Conservation (phyloP, 2,888 invertebrate genomes). For the Lomographa bimaculata region DNA sequence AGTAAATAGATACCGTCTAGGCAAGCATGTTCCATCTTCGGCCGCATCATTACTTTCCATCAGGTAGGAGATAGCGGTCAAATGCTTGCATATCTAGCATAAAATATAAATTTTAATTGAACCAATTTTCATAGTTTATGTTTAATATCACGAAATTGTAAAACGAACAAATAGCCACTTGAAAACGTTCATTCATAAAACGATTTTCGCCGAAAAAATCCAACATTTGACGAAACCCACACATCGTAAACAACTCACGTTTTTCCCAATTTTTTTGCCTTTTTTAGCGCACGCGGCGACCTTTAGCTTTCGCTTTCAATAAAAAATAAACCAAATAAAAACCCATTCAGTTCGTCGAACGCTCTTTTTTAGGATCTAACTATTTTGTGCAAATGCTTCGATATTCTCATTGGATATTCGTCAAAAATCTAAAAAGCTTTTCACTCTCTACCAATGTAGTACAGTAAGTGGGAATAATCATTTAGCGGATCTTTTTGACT, state of each 20-base stretch:
- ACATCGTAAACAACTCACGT: slow-evolving; percentile 27
- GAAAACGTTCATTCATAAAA: slow-evolving; percentile 32
- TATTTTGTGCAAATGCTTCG: slow-evolving; percentile 28
- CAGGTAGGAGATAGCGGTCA: no score
- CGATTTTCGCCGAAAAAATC: slow-evolving; percentile 22
- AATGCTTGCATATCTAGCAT: no score
- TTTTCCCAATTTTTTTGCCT: slow-evolving; percentile 25
- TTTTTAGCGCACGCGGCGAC: slow-evolving; percentile 26
- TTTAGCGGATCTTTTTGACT: neutral
- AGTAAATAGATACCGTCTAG: no score
- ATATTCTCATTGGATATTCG: slow-evolving; percentile 22
- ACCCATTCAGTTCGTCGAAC: slow-evolving; percentile 26
- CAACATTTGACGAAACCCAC: slow-evolving; percentile 29
- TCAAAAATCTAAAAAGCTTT: slow-evolving; percentile 32
- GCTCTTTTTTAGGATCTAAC: slow-evolving; percentile 41
- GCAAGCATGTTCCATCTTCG: no score
- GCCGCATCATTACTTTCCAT: no score
- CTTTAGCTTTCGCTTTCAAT: slow-evolving; percentile 43
- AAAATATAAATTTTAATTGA: no score
- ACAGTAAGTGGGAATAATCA: neutral
- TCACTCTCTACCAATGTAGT: slow-evolving; percentile 28
- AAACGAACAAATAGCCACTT: neutral
- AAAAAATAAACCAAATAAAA: slow-evolving; percentile 41
- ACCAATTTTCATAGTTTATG: no score
- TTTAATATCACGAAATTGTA: no score